These are phyloP conservation scores for Caerostris extrusa DNA, from an alignment of 1,140 invertebrate species.

Conservation along the genomic window DNA sequence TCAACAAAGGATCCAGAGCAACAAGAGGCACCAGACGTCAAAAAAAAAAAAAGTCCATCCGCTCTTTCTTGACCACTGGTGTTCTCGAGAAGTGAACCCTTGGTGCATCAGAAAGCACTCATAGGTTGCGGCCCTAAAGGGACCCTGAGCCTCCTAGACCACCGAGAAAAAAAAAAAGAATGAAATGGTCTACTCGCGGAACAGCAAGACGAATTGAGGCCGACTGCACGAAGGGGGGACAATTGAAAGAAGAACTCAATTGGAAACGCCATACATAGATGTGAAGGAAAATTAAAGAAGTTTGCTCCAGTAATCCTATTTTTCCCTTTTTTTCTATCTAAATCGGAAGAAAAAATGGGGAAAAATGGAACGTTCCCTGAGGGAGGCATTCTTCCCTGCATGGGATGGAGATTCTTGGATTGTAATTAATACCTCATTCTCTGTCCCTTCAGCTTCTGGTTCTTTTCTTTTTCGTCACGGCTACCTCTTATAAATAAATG, in stretches of 20 bases:
- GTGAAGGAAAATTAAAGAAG: constrained; percentile 59
- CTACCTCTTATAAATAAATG: too few relatives aligned
- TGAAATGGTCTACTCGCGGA: too few relatives aligned
- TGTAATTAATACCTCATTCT: constrained; percentile 15
- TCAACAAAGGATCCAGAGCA: not conserved
- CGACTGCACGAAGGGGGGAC: constrained; percentile 45
- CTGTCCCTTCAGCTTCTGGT: not conserved
- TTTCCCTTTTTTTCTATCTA: not conserved
- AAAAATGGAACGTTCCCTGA: not conserved
- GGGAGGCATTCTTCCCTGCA: not conserved
- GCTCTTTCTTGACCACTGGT: constrained; percentile 53
- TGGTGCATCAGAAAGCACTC: constrained; percentile 51
- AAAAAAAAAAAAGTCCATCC: constrained; percentile 18
- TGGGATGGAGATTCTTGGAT: not conserved
- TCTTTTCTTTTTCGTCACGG: too few relatives aligned
- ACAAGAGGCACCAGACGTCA: not conserved
- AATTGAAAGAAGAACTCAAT: constrained; percentile 40
- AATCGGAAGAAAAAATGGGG: not conserved
- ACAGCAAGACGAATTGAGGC: too few relatives aligned
- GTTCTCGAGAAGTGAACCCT: constrained; percentile 48
- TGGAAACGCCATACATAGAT: not conserved
- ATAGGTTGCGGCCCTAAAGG: constrained; percentile 41
- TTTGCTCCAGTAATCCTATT: constrained; percentile 45
- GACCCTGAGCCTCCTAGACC: too few relatives aligned
- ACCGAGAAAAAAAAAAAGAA: too few relatives aligned